A percentile compares a stretch with the other conserved stretches of the same genome.
Conservation (phyloP, 23 tunicate species). For the Corella eumyota region DNA sequence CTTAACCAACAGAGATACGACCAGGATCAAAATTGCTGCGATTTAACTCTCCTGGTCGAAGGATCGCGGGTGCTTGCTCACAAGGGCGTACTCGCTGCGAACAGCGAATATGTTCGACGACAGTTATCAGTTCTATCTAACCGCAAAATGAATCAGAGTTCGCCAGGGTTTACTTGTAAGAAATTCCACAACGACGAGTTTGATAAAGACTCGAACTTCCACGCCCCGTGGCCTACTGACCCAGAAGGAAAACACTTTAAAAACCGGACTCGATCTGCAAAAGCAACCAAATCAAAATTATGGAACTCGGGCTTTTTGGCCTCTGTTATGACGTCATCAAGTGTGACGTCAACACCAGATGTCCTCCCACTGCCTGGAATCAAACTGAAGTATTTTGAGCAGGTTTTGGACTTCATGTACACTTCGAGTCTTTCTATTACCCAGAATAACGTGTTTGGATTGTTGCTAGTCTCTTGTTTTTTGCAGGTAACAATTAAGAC, state of each 20-base stretch:
- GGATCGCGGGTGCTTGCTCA: slow-evolving; percentile 3
- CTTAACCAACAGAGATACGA: not conserved
- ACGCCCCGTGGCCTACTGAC: not conserved
- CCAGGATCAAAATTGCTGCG: not conserved
- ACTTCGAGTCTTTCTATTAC: slow-evolving; percentile 4
- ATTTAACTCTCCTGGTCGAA: slow-evolving; percentile 1
- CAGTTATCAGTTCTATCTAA: too few species aligned
- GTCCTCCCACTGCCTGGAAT: slow-evolving; percentile 22
- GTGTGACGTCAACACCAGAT: not conserved
- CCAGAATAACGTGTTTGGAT: slow-evolving; percentile 13
- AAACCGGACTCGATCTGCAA: not conserved
- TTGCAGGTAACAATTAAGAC: slow-evolving; percentile 33
- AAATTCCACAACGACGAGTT: too few species aligned
- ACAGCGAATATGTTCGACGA: not conserved
- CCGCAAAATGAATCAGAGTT: too few species aligned
- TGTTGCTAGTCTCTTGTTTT: slow-evolving; percentile 11
- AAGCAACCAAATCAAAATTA: too few species aligned
- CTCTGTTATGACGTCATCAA: too few species aligned
- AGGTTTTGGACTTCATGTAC: slow-evolving; percentile 31
- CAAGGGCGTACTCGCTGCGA: slow-evolving; percentile 10
- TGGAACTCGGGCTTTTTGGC: too few species aligned
- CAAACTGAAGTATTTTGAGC: slow-evolving; percentile 11
- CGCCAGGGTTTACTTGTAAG: too few species aligned
- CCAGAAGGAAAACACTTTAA: not conserved
- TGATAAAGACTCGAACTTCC: too few species aligned